Percentiles rank a stretch among this genome's conserved stretches.
Evolutionary conservation across 35 echinoderm and acorn worm species (phyloP).

Genomic region (Holothuria glaberrima): DNA sequence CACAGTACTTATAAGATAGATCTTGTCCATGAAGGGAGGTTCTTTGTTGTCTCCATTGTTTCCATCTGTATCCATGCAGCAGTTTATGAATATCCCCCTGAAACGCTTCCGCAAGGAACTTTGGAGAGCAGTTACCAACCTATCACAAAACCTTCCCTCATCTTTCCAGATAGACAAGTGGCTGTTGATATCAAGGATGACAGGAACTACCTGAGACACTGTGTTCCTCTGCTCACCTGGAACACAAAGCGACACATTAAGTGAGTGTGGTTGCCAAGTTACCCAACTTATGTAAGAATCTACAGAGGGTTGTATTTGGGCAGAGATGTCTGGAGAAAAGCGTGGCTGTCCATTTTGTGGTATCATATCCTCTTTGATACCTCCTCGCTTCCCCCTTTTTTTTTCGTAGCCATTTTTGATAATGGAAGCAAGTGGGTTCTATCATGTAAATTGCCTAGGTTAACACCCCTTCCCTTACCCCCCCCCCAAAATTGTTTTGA

Average conservation of each 20-base stretch:
- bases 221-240: slow-evolving; percentile 37
- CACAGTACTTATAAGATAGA: slow-evolving; percentile 35
- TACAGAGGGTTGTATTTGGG: not conserved
- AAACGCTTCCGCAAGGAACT: slow-evolving; percentile 12
- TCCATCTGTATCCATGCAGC: not conserved
- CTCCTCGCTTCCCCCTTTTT: not conserved
- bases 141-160: not conserved
- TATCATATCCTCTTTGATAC: not conserved
- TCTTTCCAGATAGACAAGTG: slow-evolving; percentile 41
- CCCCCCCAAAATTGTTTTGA: too few relatives aligned
- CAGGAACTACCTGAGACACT: slow-evolving; percentile 29
- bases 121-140: not conserved
- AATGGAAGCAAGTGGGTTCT: not conserved
- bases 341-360: too few relatives aligned
- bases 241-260: not conserved
- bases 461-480: not conserved
- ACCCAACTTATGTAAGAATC: not conserved
- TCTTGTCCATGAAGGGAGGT: slow-evolving; percentile 30
- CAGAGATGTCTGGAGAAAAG: not conserved
- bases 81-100: slow-evolving; percentile 30
- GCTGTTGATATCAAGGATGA: slow-evolving; percentile 16
- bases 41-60: not conserved
- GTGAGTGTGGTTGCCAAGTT: not conserved
- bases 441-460: not conserved
- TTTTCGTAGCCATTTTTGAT: not conserved